phyloP scores from a whole-genome alignment of 2,797 vertebrate genomes.

The Sebastes hubbsi region DNA sequence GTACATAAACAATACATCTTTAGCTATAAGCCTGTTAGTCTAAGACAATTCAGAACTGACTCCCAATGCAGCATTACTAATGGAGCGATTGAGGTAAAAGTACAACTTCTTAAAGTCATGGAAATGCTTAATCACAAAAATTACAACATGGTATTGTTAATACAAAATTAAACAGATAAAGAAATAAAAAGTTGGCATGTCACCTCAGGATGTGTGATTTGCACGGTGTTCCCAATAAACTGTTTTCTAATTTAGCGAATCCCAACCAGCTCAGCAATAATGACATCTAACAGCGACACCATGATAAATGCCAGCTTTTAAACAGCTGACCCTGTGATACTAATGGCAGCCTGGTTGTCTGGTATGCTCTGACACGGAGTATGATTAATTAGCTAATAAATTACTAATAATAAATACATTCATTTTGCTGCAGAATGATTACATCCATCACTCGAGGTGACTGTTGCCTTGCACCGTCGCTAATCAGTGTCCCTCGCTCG shows the following conservation, averaged over 20 bases:
- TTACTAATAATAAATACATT: slow-evolving; percentile 82
- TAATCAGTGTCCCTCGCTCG: slow-evolving; percentile 26
- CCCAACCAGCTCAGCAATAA: slow-evolving; percentile 72
- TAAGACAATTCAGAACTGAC: slow-evolving; percentile 17
- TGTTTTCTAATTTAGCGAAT: slow-evolving; percentile 73
- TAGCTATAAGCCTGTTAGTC: slow-evolving; percentile 33
- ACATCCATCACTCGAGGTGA: slow-evolving; percentile 75
- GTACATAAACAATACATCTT: slow-evolving; percentile 29
- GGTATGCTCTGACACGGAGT: slow-evolving; percentile 56
- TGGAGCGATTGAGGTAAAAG: background rate
- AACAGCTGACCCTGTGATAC: slow-evolving; percentile 73
- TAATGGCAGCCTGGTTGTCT: slow-evolving; percentile 66
- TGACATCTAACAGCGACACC: slow-evolving; percentile 73
- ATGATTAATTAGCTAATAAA: slow-evolving; percentile 82
- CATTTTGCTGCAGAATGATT: slow-evolving; percentile 69
- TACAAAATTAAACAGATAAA: background rate
- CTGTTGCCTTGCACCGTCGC: slow-evolving; percentile 28
- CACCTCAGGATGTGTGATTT: slow-evolving; percentile 22
- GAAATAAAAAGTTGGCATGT: background rate
- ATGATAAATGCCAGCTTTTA: slow-evolving; percentile 83
- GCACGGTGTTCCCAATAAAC: slow-evolving; percentile 45
- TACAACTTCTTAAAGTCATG: background rate
- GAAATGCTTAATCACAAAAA: background rate
- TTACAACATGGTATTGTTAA: background rate
- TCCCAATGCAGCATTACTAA: background rate